Conservation (phyloP, 2,888 invertebrate genomes). For the Chalcis sispes region DNA sequence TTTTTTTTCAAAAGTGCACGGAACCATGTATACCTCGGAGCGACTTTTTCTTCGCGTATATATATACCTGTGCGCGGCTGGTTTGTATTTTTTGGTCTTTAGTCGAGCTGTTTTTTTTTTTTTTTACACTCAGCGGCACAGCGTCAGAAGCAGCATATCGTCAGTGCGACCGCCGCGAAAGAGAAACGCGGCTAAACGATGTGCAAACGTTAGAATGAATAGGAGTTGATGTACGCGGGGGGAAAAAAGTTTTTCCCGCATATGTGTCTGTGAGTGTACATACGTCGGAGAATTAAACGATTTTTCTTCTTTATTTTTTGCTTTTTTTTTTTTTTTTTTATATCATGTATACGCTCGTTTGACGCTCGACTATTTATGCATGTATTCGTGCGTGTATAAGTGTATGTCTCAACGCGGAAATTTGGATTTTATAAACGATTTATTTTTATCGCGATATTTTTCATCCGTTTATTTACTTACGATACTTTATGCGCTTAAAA, state of each 20-base stretch:
- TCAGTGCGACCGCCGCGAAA: too few species aligned
- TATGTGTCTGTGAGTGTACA: background rate
- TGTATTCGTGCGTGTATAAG: too few species aligned
- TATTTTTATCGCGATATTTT: background rate
- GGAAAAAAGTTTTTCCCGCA: constrained; percentile 2
- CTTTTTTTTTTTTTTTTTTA: too few species aligned
- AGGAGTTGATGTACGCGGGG: background rate
- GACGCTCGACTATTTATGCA: too few species aligned
- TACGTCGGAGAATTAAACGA: background rate
- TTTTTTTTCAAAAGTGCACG: background rate
- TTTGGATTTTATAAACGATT: background rate
- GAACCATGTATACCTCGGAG: constrained; percentile 11
- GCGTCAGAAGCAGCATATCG: background rate
- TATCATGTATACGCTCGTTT: too few species aligned
- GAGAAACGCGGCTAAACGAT: constrained; percentile 42
- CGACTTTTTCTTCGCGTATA: background rate
- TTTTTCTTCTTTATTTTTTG: too few species aligned
- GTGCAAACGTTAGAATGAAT: constrained; percentile 46
- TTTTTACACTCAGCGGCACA: background rate
- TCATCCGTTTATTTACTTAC: background rate
- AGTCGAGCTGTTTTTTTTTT: constrained; percentile 11
- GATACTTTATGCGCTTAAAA: too few species aligned
- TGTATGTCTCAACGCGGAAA: background rate
- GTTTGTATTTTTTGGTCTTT: constrained; percentile 8
- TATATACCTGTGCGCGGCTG: background rate